Conservation (phyloP, 2,113 vertebrate species). For the Sander lucioperca region DNA sequence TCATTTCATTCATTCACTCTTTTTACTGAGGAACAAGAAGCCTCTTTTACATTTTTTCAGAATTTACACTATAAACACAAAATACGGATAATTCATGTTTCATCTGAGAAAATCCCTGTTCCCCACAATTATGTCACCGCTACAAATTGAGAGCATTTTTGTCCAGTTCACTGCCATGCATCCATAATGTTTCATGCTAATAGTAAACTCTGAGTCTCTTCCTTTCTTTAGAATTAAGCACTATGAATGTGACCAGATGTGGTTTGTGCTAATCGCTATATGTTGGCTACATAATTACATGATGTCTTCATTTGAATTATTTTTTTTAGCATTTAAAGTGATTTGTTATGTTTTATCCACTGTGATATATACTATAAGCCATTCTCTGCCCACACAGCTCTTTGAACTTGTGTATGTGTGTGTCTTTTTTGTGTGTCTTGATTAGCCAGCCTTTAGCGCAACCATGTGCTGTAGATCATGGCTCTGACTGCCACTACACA, state of each 20-base stretch:
- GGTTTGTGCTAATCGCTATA: constrained; percentile 35
- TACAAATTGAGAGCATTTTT: constrained; percentile 7
- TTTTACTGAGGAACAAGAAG: neutral
- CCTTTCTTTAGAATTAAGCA: constrained; percentile 7
- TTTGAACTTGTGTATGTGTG: constrained; percentile 39
- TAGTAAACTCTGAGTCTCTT: neutral
- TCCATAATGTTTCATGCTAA: constrained; percentile 7
- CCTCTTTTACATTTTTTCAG: neutral
- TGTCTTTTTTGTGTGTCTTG: constrained; percentile 27
- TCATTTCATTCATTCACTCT: neutral
- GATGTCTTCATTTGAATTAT: constrained; percentile 48
- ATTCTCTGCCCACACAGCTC: constrained; percentile 27
- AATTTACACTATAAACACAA: neutral
- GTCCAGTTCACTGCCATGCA: constrained; percentile 9
- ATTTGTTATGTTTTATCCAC: constrained; percentile 46
- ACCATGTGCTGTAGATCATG: constrained; percentile 73
- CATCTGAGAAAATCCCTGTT: neutral
- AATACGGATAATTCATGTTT: neutral
- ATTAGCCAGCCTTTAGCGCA: constrained; percentile 48
- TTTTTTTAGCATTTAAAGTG: constrained; percentile 46
- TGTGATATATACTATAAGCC: constrained; percentile 34
- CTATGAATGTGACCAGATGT: constrained; percentile 37
- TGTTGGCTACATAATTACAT: constrained; percentile 24
- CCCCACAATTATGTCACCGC: neutral
- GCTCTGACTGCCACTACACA: constrained; percentile 61